Evolutionary conservation across 2,113 vertebrate genomes (phyloP), one percentile per base, ranked within the genome.

Genomic region (Beaufortia kweichowensis): DNA sequence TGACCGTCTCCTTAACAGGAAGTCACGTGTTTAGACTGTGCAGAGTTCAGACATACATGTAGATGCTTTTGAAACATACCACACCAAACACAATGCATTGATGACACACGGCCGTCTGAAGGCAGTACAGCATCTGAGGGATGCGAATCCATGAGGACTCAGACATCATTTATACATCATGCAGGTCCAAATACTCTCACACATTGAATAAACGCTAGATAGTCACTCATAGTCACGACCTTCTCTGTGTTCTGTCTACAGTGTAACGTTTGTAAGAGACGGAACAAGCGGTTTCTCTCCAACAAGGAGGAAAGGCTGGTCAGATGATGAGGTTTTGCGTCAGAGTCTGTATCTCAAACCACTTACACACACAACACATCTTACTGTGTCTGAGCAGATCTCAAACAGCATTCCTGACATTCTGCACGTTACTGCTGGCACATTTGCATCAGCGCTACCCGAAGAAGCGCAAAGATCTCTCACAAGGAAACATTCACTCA

Each of bases 321-420:
- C 82, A 83, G 41, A 77, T 74, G 83, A 87, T 63, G 71, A 39
- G 56, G 43, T 67, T 46, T 4, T 19, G 15, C n/a, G 14, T 75
- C 76, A 24, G 39, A 26, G 60, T 76, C 29, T 55, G 31, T 21
- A 26, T 56, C 78, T 60, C 43, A 72, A 46, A 77, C 19, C 69
- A 68, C 59, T 57, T 29, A 60, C 23, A 41, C 56, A 39, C 59
- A 73, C 77, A 79, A 73, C 56, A 65, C 17, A 46, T 55, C 61
- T 48, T 75, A 72, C 83, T 86, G 86, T 86, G 75, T 84, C 73
- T 69, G 67, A 78, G 84, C 76, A 76, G 70, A 84, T 84, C 88
- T 88, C 83, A 84, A 85, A 85, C 84, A 85, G 80, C 87, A 90
- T 90, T 91, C 88, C 84, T 88, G 72, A 78, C 84, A 91, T 91